Evolutionary conservation across 2,888 invertebrate genomes (phyloP).

Genomic region (Sesia apiformis): DNA sequence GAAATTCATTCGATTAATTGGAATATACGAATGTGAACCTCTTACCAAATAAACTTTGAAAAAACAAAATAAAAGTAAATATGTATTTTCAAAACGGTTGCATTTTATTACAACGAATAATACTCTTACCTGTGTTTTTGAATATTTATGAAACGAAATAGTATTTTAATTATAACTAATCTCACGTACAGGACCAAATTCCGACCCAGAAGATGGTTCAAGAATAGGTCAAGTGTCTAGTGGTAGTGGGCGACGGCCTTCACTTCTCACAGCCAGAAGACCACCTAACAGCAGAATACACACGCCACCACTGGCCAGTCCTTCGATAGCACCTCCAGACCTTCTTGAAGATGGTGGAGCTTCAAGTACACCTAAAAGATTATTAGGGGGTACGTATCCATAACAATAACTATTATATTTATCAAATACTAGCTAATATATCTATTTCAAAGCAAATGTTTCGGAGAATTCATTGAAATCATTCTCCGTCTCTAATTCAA

Average conservation of each 20-base stretch:
- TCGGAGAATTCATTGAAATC: too few species aligned
- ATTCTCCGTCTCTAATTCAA: too few species aligned
- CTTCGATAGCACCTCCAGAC: constrained; percentile 78
- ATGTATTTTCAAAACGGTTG: too few species aligned
- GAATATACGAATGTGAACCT: too few species aligned
- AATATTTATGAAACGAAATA: too few species aligned
- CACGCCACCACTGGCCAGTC: constrained; percentile 83
- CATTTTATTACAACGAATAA: too few species aligned
- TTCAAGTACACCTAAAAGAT: constrained; percentile 84
- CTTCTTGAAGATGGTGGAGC: constrained; percentile 86
- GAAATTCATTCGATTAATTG: too few species aligned
- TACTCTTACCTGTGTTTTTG: too few species aligned
- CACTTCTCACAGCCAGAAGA: constrained; percentile 60
- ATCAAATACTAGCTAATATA: too few species aligned
- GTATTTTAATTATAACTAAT: neutral
- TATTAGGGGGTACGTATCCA: constrained; percentile 72
- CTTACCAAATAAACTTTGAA: too few species aligned
- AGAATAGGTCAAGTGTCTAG: constrained; percentile 83
- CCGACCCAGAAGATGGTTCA: constrained; percentile 84
- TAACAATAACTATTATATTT: neutral
- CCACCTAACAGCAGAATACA: constrained; percentile 77
- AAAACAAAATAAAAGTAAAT: too few species aligned
- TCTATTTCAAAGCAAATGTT: too few species aligned
- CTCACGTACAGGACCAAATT: constrained; percentile 74
- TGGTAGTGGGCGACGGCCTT: constrained; percentile 59